Base-by-base conservation (phyloP, 2,888 invertebrate genomes). In the Unio pictorum region DNA sequence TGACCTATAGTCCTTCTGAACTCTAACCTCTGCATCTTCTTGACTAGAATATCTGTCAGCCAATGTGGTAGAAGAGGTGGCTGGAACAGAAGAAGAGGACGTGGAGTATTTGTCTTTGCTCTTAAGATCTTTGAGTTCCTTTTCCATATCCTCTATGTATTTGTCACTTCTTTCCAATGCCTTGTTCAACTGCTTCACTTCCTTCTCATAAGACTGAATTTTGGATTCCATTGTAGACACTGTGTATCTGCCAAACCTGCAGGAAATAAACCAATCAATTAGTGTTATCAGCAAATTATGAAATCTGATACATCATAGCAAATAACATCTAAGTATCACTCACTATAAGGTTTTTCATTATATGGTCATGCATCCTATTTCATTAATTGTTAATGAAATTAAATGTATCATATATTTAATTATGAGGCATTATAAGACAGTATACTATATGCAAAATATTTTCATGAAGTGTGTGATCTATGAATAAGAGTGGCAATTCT, bases 181-280 rank as follows among this genome's bases (percentile, higher is more conserved):
- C 65, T 85, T 86, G 60, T 87, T 83, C 34, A 89, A 77, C 62
- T 85, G 83, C 11, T 75, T 76, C 5, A 86, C 80, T 73, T 89
- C 87, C 72, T 87, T 87, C 72, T 88, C 86, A 63, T 84, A 81
- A 57, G 73, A 75, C 30, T 87, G 85, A 55, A 88, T 68, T 68
- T 88, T 86, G 4, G 84, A 69, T 73, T 89, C 88, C 57, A 89
- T 72, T 6, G 88, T 86, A 30, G 86, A 84, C 7, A 89, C 87
- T 45, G 89, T 88, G 61, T 78, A 81, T 60, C 88, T 80, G 1
- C 88, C 88, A 81, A 82, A 87, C 64, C 89, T 89, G 78, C 6
- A 81, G 79, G 55, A 60, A 26, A 66, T 45, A 67, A 28, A 30
- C 55, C 8, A 64, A 28, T 59, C n/a, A 56, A 61, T 15, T 45